These are phyloP conservation scores for Silurus meridionalis DNA, from an alignment of 2,113 vertebrate genomes.

Conservation along the genomic window DNA sequence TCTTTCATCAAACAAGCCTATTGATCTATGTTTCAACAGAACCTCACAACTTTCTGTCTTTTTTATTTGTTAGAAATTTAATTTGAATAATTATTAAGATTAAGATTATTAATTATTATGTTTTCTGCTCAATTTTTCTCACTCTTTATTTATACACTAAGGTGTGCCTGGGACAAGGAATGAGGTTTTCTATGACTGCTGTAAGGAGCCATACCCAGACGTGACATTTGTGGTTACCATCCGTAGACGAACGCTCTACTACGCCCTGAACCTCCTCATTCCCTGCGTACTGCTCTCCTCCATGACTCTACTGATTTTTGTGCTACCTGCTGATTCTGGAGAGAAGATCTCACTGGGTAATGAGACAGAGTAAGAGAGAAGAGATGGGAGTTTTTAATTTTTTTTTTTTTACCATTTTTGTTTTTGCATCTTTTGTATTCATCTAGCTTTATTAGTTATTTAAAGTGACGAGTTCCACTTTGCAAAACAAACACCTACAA, in stretches of 20 bases:
- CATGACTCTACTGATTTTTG: conserved; percentile 77
- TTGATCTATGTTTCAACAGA: neutral
- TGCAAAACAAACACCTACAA: neutral
- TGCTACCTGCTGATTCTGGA: conserved; percentile 79
- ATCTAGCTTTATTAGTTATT: neutral
- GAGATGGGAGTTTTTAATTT: conserved; percentile 39
- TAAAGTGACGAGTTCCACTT: neutral
- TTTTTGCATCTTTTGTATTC: neutral
- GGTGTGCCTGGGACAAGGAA: conserved; percentile 73
- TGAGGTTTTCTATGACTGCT: conserved; percentile 73
- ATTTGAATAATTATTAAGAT: neutral
- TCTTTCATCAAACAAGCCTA: neutral
- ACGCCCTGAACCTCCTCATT: conserved; percentile 77
- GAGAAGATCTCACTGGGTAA: conserved; percentile 82
- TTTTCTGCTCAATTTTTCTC: neutral
- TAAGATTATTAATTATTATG: too few relatives aligned
- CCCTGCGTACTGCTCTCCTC: conserved; percentile 77
- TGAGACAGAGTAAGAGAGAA: conserved; percentile 57
- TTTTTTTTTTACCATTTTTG: neutral
- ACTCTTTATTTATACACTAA: conserved; percentile 29
- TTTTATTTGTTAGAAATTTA: neutral
- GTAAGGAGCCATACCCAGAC: conserved; percentile 76
- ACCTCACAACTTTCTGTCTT: neutral
- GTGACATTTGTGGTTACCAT: conserved; percentile 77
- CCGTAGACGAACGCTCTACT: conserved; percentile 75